phyloP scores from a whole-genome alignment of 2,797 vertebrate species.

The Arnoldichthys spilopterus region DNA sequence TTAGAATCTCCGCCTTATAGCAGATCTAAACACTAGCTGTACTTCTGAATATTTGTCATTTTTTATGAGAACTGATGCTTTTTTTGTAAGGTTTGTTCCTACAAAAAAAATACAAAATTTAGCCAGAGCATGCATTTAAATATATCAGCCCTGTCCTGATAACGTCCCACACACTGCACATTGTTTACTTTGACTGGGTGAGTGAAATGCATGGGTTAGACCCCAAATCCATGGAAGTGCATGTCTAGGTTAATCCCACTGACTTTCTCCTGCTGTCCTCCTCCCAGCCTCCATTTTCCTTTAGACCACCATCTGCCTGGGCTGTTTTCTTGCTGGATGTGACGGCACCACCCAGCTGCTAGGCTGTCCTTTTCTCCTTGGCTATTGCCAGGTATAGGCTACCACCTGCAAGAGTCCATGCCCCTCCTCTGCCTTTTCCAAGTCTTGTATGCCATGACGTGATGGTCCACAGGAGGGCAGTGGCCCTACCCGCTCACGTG shows the following conservation, averaged over 20 bases:
- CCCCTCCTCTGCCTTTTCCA: not conserved
- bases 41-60: too few relatives aligned
- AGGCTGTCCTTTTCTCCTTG: slow-evolving; percentile 23
- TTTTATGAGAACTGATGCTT: too few relatives aligned
- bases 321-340: not conserved
- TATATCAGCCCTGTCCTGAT: not conserved
- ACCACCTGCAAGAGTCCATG: not conserved
- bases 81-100: too few relatives aligned
- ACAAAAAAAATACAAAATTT: too few relatives aligned
- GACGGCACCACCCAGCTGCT: slow-evolving; percentile 8
- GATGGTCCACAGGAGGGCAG: not conserved
- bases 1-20: too few relatives aligned
- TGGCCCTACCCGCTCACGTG: not conserved
- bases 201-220: slow-evolving; percentile 8
- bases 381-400: not conserved
- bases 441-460: not conserved
- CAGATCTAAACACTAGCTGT: too few relatives aligned
- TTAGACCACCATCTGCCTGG: slow-evolving; percentile 4
- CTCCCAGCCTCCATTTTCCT: slow-evolving; percentile 1
- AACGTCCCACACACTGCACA: not conserved
- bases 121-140: not conserved
- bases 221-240: not conserved
- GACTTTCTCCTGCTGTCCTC: slow-evolving; percentile 17
- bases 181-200: not conserved
- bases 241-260: slow-evolving; percentile 8